Conservation (phyloP, 2,113 vertebrate species). For the Chionis minor region DNA sequence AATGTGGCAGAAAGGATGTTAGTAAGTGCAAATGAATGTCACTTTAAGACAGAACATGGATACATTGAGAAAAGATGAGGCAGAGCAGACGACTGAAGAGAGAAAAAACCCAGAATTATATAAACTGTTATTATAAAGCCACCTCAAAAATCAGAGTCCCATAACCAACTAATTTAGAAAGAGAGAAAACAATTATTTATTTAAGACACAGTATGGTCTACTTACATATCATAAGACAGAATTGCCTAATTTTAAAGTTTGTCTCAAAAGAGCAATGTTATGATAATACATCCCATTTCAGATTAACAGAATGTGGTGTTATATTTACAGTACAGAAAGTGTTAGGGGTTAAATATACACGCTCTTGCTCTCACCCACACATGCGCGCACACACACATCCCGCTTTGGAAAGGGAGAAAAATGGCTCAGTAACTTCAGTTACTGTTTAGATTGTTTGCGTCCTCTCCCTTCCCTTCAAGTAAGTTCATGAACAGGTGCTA, state of each 20-base stretch:
- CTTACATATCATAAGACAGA: slow-evolving; percentile 76
- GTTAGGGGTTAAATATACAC: slow-evolving; percentile 32
- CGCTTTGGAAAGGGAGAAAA: slow-evolving; percentile 31
- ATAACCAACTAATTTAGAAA: slow-evolving; percentile 71
- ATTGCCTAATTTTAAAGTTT: slow-evolving; percentile 71
- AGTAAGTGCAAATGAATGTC: slow-evolving; percentile 68
- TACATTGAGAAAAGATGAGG: slow-evolving; percentile 58
- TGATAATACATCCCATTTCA: slow-evolving; percentile 74
- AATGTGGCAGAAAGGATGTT: slow-evolving; percentile 56
- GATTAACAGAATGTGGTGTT: slow-evolving; percentile 68
- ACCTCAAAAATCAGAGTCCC: slow-evolving; percentile 69
- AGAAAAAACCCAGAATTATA: neutral
- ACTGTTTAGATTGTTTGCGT: neutral
- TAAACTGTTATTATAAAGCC: slow-evolving; percentile 22
- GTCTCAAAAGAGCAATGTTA: slow-evolving; percentile 73
- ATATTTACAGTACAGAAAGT: slow-evolving; percentile 70
- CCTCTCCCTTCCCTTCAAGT: slow-evolving; percentile 60
- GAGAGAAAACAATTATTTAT: slow-evolving; percentile 75
- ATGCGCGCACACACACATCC: neutral
- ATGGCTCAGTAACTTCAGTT: neutral
- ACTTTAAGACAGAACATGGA: slow-evolving; percentile 64
- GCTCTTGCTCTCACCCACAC: slow-evolving; percentile 43
- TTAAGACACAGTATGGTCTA: slow-evolving; percentile 77
- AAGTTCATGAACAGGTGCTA: slow-evolving; percentile 67
- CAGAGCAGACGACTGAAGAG: slow-evolving; percentile 44